Evolutionary conservation across 2,888 invertebrate species (phyloP).

Genomic region (Eulithis prunata): DNA sequence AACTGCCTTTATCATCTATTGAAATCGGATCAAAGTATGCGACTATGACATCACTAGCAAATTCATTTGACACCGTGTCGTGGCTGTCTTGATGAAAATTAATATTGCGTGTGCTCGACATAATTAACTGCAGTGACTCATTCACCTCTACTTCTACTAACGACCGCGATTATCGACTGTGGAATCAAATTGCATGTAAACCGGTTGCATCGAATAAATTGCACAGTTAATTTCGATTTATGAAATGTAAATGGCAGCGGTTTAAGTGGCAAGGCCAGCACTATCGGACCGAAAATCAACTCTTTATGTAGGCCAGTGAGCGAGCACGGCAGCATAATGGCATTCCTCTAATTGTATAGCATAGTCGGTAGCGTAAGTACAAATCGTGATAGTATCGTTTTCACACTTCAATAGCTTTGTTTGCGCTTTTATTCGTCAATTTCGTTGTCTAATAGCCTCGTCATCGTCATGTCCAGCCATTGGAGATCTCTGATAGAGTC

Average conservation of each 20-base stretch:
- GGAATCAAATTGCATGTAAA: constrained; percentile 69
- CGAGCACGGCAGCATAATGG: constrained; percentile 66
- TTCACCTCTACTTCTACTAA: constrained; percentile 48
- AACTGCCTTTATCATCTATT: constrained; percentile 14
- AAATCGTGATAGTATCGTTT: constrained; percentile 77
- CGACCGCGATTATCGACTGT: constrained; percentile 56
- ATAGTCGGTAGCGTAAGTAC: constrained; percentile 51
- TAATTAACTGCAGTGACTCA: constrained; percentile 59
- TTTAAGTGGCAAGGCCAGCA: constrained; percentile 75
- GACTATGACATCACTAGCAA: constrained; percentile 52
- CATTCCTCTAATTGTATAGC: constrained; percentile 70
- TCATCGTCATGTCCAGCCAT: constrained; percentile 57
- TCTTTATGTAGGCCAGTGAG: constrained; percentile 76
- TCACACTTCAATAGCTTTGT: constrained; percentile 74
- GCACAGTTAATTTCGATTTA: constrained; percentile 66
- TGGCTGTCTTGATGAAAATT: constrained; percentile 48
- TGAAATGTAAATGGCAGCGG: constrained; percentile 75
- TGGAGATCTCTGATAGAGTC: constrained; percentile 59
- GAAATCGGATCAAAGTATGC: constrained; percentile 39
- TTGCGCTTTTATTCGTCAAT: constrained; percentile 67
- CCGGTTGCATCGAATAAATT: constrained; percentile 71
- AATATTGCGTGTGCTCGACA: constrained; percentile 54
- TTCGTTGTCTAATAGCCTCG: constrained; percentile 60
- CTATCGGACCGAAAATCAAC: constrained; percentile 77
- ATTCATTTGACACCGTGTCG: constrained; percentile 44